Base-by-base conservation (phyloP, 2,113 vertebrate genomes). In the rabbit (Oryctolagus cuniculus) region DNA sequence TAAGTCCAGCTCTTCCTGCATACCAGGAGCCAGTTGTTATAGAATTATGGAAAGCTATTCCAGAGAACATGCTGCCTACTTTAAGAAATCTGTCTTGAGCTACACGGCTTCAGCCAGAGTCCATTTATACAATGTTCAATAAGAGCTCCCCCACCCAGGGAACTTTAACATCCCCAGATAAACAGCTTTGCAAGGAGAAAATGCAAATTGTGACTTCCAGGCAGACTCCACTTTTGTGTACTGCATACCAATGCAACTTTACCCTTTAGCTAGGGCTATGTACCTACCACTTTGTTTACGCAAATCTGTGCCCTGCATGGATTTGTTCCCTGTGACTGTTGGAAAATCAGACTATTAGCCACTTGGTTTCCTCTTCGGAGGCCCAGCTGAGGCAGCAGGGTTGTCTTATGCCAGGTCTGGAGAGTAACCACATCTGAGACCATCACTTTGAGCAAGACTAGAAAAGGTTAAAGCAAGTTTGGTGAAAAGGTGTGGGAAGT, bases 121-220 rank as follows among this genome's bases (percentile, higher is more conserved):
- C 83, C 79, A 75, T 84, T 94, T 80, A 87, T 69, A 49, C 21
- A 91, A 83, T 12, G 15, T 58, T 44, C 85, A 91, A 77, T 34
- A 80, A 89, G 84, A 53, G 64, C 19, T 89, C 19, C 17, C 93
- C 63, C 74, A 73, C 12, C 16, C 53, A 44, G 90, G 82, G 91
- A 90, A 84, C 67, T 82, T 49, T 27, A 85, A 81, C 49, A 55
- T 75, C 73, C 86, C 63, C 73, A 90, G 79, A 91, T 91, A 83
- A 93, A 95, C 83, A 89, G 84, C 75, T 75, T 58, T 89, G 70
- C 84, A n/a, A 82, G 87, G 61, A 89, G 86, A 78, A 96, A 90
- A 93, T 89, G 90, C 92, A 91, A 96, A 96, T 89, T 83, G 17
- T 19, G 83, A 72, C 90, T 83, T 79, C 64, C 89, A 93, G 72